Percentiles rank a stretch among this genome's conserved stretches.
Evolutionary conservation across 2,113 vertebrate genomes (phyloP).

Genomic region (Nicator chloris): DNA sequence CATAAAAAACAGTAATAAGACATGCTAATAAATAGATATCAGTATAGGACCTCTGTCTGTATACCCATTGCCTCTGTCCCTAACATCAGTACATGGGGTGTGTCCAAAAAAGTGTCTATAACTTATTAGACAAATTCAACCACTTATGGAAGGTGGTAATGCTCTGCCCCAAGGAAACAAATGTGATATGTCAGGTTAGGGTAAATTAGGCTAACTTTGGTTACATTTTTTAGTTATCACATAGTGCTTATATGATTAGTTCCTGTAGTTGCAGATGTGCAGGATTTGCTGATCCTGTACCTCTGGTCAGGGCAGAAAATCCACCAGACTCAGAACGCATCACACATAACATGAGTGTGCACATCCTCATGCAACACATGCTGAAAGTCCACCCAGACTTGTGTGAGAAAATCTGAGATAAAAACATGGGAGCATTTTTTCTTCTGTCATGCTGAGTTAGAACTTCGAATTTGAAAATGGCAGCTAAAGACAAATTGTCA

Average conservation of each 20-base stretch:
- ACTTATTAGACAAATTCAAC: neutral
- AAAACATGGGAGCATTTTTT: neutral
- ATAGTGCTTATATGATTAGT: neutral
- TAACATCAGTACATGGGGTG: rapidly evolving
- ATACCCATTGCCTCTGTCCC: neutral
- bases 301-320: neutral
- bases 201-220: neutral
- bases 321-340: neutral
- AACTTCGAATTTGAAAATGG: neutral
- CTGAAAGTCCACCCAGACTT: neutral
- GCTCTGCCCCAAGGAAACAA: neutral
- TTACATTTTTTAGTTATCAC: neutral
- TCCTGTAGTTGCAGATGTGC: neutral
- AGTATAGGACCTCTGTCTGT: neutral
- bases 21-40: neutral
- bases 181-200: neutral
- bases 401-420: neutral
- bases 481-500: neutral
- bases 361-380: neutral
- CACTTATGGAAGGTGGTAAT: neutral
- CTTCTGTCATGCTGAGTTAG: neutral
- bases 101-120: neutral
- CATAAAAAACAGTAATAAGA: neutral
- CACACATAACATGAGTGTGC: rapidly evolving
- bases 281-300: neutral